A percentile compares a stretch with the other conserved stretches of the same genome.
These are phyloP conservation scores for Myrmophylax atrothorax DNA, from an alignment of 2,113 vertebrate species.

Conservation along the genomic window DNA sequence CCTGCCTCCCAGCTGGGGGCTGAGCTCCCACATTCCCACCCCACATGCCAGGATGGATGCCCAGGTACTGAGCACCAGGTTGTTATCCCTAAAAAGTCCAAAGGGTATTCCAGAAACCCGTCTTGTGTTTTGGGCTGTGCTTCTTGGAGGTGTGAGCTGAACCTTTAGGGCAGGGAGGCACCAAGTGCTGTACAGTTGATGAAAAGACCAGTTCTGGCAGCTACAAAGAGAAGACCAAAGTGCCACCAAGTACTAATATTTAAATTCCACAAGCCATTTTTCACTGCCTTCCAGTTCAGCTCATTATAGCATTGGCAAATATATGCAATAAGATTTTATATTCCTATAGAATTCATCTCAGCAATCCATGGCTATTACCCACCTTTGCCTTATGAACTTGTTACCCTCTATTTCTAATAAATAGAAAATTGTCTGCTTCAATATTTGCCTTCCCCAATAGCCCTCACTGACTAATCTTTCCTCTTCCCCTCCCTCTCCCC, in stretches of 20 bases:
- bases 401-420: neutral
- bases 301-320: neutral
- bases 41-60: neutral
- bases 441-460: conserved; percentile 4
- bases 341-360: neutral
- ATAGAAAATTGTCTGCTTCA: neutral
- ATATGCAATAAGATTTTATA: neutral
- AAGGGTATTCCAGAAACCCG: neutral
- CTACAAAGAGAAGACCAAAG: neutral
- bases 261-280: neutral
- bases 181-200: neutral
- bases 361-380: neutral
- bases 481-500: neutral
- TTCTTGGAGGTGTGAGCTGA: neutral
- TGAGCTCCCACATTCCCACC: neutral
- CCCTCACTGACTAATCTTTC: neutral
- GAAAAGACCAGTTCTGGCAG: neutral
- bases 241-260: neutral
- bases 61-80: neutral
- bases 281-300: neutral
- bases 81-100: neutral
- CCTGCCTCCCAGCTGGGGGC: neutral
- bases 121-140: neutral
- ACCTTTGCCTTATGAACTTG: neutral
- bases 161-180: neutral